These are phyloP conservation scores for Hoplostethus mediterraneus DNA, from an alignment of 2,797 vertebrate genomes.

Conservation along the genomic window DNA sequence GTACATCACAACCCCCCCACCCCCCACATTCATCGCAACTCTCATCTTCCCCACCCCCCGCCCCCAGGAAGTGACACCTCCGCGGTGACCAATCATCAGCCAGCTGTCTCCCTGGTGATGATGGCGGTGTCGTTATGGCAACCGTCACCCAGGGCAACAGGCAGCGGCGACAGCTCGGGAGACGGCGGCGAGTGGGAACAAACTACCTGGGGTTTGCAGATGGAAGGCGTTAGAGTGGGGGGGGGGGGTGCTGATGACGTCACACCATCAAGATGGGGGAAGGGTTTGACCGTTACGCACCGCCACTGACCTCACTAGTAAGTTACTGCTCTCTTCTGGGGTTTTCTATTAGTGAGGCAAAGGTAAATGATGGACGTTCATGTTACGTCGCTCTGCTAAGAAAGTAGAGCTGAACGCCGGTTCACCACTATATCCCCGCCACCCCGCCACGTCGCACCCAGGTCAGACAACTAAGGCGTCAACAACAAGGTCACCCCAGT, in stretches of 20 bases:
- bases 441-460: neutral
- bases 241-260: neutral
- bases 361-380: neutral
- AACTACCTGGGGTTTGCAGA: constrained; percentile 57
- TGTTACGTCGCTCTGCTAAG: neutral
- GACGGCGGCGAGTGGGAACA: constrained; percentile 52
- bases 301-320: neutral
- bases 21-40: constrained; percentile 14
- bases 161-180: constrained; percentile 49
- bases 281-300: constrained; percentile 6
- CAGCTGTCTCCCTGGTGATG: constrained; percentile 66
- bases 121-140: constrained; percentile 71
- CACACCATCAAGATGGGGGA: constrained; percentile 5
- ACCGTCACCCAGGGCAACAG: constrained; percentile 74
- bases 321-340: neutral
- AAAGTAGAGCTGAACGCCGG: neutral
- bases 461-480: constrained; percentile 1
- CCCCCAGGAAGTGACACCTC: constrained; percentile 72
- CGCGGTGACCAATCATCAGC: constrained; percentile 74
- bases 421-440: too few species aligned
- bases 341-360: neutral
- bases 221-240: neutral
- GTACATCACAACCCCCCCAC: constrained; percentile 10
- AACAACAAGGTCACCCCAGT: neutral
- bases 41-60: constrained; percentile 11